Evolutionary conservation across 2,113 vertebrate genomes (phyloP).

Genomic region (Vidua chalybeata): DNA sequence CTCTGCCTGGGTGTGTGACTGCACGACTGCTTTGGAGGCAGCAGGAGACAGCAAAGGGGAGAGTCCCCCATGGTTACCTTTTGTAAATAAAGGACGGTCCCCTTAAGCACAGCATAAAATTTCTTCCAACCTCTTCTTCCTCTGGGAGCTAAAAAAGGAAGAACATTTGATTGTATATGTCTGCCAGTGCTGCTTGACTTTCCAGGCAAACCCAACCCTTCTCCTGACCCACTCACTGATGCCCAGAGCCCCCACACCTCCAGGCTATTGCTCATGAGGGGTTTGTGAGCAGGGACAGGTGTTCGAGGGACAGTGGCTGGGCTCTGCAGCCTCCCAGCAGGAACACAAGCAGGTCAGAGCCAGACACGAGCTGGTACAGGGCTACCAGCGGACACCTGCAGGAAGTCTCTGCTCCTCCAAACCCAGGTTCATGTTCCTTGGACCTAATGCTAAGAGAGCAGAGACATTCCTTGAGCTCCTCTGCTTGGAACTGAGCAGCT

Average conservation of each 20-base stretch:
- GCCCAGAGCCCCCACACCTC: not conserved
- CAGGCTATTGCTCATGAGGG: not conserved
- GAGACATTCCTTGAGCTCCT: not conserved
- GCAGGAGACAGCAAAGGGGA: not conserved
- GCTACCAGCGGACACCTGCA: not conserved
- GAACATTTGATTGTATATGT: not conserved
- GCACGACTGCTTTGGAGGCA: not conserved
- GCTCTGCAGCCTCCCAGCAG: not conserved
- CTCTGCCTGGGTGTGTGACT: not conserved
- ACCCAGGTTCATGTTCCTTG: not conserved
- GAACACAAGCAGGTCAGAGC: not conserved
- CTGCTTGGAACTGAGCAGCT: not conserved
- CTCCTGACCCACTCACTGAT: not conserved
- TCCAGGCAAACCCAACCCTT: not conserved
- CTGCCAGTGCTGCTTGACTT: not conserved
- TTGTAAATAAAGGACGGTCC: conserved; percentile 94
- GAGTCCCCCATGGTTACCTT: conserved; percentile 79
- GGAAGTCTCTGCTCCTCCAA: not conserved
- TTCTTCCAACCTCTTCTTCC: conserved; percentile 98
- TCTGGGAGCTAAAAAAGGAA: conserved; percentile 82
- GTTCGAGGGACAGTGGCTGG: not conserved
- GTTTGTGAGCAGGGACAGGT: not conserved
- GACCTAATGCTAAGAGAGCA: not conserved
- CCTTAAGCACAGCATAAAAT: conserved; percentile 96
- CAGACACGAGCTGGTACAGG: not conserved